Percentiles rank a stretch among this genome's conserved stretches.
These are phyloP conservation scores for Natrix natrix DNA, from an alignment of 2,797 vertebrate genomes.

Conservation along the genomic window DNA sequence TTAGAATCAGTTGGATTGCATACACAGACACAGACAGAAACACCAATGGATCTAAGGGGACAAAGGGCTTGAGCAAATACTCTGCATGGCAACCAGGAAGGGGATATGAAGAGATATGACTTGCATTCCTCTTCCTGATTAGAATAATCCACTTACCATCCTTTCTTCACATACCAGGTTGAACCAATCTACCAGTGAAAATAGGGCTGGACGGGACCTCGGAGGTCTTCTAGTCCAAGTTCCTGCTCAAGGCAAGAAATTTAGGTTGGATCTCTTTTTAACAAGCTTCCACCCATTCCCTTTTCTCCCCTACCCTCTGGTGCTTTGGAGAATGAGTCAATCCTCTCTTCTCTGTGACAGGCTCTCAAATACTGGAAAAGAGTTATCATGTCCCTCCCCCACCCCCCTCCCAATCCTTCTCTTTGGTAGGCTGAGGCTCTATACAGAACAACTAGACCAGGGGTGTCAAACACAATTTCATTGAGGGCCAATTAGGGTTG, in stretches of 20 bases:
- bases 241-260: background rate
- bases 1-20: background rate
- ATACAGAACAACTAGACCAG: background rate
- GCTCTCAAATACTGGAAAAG: background rate
- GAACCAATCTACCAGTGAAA: background rate
- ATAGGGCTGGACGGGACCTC: background rate
- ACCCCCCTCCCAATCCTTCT: background rate
- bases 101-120: background rate
- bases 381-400: background rate
- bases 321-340: background rate
- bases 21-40: too few relatives aligned
- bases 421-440: background rate
- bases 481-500: too few relatives aligned
- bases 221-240: background rate
- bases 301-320: background rate
- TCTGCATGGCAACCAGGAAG: background rate
- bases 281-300: background rate
- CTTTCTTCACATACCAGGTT: background rate
- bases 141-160: background rate
- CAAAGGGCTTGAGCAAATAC: background rate
- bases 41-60: background rate
- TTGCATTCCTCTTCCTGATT: background rate
- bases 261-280: background rate
- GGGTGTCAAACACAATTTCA: too few relatives aligned
- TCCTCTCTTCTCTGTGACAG: background rate